A percentile compares a stretch with the other conserved stretches of the same genome.
phyloP scores from a whole-genome alignment of 1,140 invertebrate genomes.

The Diorhabda carinulata region DNA sequence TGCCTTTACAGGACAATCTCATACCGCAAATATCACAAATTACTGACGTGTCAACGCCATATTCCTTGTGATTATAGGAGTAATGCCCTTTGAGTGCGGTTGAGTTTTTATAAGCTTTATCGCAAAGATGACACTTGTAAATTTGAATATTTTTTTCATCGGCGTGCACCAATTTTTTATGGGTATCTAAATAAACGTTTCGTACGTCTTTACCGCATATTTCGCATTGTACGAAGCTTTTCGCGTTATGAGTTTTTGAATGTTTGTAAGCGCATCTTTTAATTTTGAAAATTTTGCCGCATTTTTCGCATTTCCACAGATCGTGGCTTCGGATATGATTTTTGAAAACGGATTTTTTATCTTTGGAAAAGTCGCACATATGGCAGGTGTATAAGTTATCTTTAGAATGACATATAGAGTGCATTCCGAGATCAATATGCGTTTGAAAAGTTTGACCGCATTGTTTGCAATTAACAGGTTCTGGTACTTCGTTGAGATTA shows the following conservation, averaged over 20 bases:
- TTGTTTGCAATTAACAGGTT: not conserved
- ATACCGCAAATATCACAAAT: conserved; percentile 73
- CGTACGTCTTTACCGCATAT: conserved; percentile 53
- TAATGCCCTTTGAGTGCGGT: conserved; percentile 38
- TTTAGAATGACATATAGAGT: not conserved
- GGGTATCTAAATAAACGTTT: conserved; percentile 38
- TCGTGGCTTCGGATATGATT: conserved; percentile 50
- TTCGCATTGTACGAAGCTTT: conserved; percentile 48
- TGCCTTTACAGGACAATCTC: conserved; percentile 64
- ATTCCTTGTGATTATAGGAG: conserved; percentile 34
- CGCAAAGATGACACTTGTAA: conserved; percentile 26
- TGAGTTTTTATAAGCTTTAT: conserved; percentile 36
- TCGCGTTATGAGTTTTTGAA: conserved; percentile 32
- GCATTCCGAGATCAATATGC: conserved; percentile 9
- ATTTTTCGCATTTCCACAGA: conserved; percentile 51
- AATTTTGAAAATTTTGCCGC: conserved; percentile 47
- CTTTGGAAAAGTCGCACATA: conserved; percentile 5
- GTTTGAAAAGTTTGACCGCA: not conserved
- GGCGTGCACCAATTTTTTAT: conserved; percentile 25
- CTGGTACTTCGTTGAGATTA: conserved; percentile 1
- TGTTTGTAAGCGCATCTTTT: conserved; percentile 45
- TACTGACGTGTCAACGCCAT: conserved; percentile 33
- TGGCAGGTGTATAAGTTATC: conserved; percentile 9
- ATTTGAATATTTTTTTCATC: conserved; percentile 11
- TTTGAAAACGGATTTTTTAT: conserved; percentile 26